Conservation (phyloP, 2,888 invertebrate genomes). For the Lasius platythorax region DNA sequence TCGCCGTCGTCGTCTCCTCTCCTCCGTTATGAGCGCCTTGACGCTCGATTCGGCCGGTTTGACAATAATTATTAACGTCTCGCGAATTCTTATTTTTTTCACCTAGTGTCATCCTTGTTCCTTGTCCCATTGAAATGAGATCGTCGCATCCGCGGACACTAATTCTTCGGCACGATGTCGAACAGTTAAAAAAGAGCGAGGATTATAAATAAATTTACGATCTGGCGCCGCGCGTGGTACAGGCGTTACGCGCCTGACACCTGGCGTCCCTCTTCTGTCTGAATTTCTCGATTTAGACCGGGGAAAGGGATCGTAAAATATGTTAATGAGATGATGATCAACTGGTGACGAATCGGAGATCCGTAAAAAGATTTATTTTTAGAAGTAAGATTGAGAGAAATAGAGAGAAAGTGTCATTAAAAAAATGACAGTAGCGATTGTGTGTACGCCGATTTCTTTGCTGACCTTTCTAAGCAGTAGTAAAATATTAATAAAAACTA, state of each 20-base stretch:
- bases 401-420: neutral
- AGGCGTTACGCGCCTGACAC: constrained; percentile 33
- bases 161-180: constrained; percentile 65
- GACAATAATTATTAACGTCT: constrained; percentile 77
- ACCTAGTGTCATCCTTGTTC: constrained; percentile 70
- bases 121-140: constrained; percentile 40
- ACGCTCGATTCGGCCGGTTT: constrained; percentile 62
- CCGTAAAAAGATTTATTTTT: neutral
- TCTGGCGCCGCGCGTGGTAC: constrained; percentile 34
- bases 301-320: neutral
- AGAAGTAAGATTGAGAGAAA: neutral
- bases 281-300: constrained; percentile 12
- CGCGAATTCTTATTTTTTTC: constrained; percentile 72
- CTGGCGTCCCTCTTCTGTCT: constrained; percentile 46
- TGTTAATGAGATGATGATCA: constrained; percentile 31
- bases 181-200: constrained; percentile 58
- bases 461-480: neutral
- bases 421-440: neutral
- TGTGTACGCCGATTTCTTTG: neutral
- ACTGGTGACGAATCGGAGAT: neutral
- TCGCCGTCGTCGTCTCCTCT: constrained; percentile 38
- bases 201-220: constrained; percentile 72
- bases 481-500: neutral
- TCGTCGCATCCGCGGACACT: constrained; percentile 59
- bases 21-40: constrained; percentile 2